These are phyloP conservation scores for Nasonia giraulti DNA, from an alignment of 1,140 invertebrate genomes.

Conservation along the genomic window DNA sequence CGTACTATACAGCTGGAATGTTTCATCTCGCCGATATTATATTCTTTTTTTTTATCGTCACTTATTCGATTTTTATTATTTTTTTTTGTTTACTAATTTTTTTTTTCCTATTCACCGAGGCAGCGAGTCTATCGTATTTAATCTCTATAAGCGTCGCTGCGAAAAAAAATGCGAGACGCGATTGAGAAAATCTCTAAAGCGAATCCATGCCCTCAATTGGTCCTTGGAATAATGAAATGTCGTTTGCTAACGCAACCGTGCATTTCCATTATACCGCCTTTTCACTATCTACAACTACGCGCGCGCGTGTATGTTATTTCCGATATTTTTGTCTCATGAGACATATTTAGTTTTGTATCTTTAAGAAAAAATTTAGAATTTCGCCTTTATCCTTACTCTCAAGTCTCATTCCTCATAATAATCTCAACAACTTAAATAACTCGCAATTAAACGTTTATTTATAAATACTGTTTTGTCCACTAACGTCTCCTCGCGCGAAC, in stretches of 20 bases:
- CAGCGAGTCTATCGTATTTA: background rate
- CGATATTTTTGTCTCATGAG: background rate
- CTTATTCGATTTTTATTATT: background rate
- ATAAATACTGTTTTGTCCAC: slow-evolving; percentile 48
- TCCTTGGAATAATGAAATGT: slow-evolving; percentile 48
- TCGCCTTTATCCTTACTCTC: background rate
- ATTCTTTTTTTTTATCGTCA: background rate
- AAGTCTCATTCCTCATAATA: slow-evolving; percentile 13
- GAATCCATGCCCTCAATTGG: slow-evolving; percentile 49
- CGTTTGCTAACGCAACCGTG: background rate
- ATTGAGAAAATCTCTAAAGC: slow-evolving; percentile 49
- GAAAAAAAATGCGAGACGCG: slow-evolving; percentile 42
- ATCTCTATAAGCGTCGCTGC: slow-evolving; percentile 12
- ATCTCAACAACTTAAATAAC: slow-evolving; percentile 37
- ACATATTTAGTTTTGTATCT: background rate
- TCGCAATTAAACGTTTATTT: slow-evolving; percentile 25
- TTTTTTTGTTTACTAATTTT: background rate
- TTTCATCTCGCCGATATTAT: slow-evolving; percentile 3
- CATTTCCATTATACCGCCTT: slow-evolving; percentile 35
- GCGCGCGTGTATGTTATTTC: background rate
- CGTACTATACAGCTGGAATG: background rate
- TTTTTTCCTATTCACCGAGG: background rate
- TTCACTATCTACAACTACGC: slow-evolving; percentile 31
- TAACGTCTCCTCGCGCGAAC: slow-evolving; percentile 2
- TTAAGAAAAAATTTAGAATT: slow-evolving; percentile 22